Conservation (phyloP, 2,888 invertebrate species). For the Adineta ricciae region DNA sequence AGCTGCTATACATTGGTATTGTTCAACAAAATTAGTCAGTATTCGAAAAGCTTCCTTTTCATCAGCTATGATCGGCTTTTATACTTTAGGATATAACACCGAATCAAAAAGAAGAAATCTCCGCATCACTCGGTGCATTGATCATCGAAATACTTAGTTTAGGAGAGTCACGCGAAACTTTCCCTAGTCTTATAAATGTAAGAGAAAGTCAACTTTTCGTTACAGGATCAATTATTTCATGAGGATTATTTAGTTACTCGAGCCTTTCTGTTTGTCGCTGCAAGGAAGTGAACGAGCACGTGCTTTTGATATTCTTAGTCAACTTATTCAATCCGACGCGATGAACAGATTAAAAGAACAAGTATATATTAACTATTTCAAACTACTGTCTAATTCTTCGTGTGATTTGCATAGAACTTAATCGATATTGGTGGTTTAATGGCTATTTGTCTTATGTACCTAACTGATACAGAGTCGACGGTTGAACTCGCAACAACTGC, state of each 20-base stretch:
- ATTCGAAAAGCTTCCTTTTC: neutral
- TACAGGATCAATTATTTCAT: too few relatives aligned
- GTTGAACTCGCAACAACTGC: neutral
- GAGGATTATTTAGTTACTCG: neutral
- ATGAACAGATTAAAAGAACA: slow-evolving; percentile 6
- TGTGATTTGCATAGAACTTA: neutral
- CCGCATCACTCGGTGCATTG: neutral
- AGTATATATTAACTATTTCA: neutral
- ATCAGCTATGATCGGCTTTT: too few relatives aligned
- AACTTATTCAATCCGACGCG: neutral
- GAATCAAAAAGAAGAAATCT: neutral
- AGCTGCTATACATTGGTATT: neutral
- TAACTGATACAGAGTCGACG: neutral
- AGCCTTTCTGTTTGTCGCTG: slow-evolving; percentile 3
- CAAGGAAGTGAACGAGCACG: neutral
- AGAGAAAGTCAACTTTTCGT: neutral
- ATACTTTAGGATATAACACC: neutral
- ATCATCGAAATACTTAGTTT: neutral
- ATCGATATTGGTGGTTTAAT: neutral
- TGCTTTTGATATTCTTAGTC: neutral
- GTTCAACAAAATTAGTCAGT: neutral
- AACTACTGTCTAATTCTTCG: neutral
- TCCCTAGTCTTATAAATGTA: neutral
- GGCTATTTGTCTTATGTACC: neutral
- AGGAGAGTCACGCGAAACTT: neutral